phyloP scores from a whole-genome alignment of 2,888 invertebrate genomes.

The Phortica magna region DNA sequence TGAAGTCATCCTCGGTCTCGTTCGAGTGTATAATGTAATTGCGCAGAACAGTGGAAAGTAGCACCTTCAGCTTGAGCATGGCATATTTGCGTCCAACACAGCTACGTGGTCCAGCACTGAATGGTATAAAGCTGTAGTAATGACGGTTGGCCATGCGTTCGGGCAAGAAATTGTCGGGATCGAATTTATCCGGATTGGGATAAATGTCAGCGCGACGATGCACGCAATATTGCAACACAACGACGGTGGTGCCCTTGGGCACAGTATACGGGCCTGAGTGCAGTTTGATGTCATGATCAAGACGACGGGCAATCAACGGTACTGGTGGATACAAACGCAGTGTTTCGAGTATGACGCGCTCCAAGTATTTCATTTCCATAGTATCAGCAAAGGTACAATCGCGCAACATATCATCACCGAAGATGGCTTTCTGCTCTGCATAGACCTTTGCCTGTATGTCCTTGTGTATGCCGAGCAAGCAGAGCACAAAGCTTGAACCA shows the following conservation, averaged over 20 bases:
- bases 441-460: slow-evolving; percentile 87
- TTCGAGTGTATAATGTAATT: slow-evolving; percentile 83
- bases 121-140: slow-evolving; percentile 89
- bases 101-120: slow-evolving; percentile 89
- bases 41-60: slow-evolving; percentile 85
- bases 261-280: slow-evolving; percentile 82
- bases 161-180: slow-evolving; percentile 89
- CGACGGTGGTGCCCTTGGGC: slow-evolving; percentile 85
- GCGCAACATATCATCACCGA: slow-evolving; percentile 85
- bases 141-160: slow-evolving; percentile 87
- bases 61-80: slow-evolving; percentile 86
- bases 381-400: slow-evolving; percentile 88
- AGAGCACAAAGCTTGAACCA: slow-evolving; percentile 91
- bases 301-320: slow-evolving; percentile 86
- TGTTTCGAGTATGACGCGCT: slow-evolving; percentile 88
- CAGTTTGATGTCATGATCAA: slow-evolving; percentile 83
- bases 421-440: slow-evolving; percentile 86
- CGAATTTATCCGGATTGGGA: slow-evolving; percentile 84
- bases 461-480: slow-evolving; percentile 88
- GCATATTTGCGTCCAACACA: slow-evolving; percentile 90
- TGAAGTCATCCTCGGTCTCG: slow-evolving; percentile 83
- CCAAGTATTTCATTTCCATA: slow-evolving; percentile 88
- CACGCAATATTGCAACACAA: slow-evolving; percentile 83
- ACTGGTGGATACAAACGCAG: slow-evolving; percentile 89
- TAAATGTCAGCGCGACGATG: slow-evolving; percentile 84